These are phyloP conservation scores for Drosophila meridiana DNA, from an alignment of 2,888 invertebrate species.

Conservation along the genomic window DNA sequence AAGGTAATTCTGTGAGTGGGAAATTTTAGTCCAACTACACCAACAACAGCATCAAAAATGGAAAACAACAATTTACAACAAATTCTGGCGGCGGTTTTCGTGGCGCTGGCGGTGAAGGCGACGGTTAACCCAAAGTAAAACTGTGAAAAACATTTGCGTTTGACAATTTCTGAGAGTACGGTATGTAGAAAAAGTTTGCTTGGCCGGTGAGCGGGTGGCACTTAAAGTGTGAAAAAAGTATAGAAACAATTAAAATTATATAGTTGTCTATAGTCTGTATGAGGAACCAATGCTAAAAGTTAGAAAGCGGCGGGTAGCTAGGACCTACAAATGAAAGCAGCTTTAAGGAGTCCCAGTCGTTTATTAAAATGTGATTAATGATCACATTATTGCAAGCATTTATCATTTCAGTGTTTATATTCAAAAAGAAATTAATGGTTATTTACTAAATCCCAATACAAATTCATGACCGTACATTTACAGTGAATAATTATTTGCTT, in stretches of 20 bases:
- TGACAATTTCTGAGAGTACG: conserved; percentile 45
- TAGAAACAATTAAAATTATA: not conserved
- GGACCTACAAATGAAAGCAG: not conserved
- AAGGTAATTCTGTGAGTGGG: conserved; percentile 73
- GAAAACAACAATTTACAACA: conserved; percentile 39
- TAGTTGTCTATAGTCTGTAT: not conserved
- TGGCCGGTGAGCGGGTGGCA: not conserved
- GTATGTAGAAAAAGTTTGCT: conserved; percentile 5
- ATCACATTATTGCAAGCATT: conserved; percentile 4
- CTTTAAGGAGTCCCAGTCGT: not conserved
- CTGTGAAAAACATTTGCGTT: conserved; percentile 52
- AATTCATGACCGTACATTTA: conserved; percentile 6
- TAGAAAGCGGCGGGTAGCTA: too few species aligned
- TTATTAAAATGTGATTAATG: conserved; percentile 13
- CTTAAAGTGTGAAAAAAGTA: not conserved
- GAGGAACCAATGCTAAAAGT: not conserved
- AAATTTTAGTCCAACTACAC: conserved; percentile 46
- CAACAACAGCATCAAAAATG: conserved; percentile 7
- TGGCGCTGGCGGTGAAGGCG: conserved; percentile 36
- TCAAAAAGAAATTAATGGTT: conserved; percentile 18
- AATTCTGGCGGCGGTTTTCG: conserved; percentile 43
- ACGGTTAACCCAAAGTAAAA: conserved; percentile 44
- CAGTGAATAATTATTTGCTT: conserved; percentile 21
- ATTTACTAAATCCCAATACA: not conserved
- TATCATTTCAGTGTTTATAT: not conserved